These are phyloP conservation scores for Calidris pygmaea DNA, from an alignment of 2,113 vertebrate species.

Conservation along the genomic window DNA sequence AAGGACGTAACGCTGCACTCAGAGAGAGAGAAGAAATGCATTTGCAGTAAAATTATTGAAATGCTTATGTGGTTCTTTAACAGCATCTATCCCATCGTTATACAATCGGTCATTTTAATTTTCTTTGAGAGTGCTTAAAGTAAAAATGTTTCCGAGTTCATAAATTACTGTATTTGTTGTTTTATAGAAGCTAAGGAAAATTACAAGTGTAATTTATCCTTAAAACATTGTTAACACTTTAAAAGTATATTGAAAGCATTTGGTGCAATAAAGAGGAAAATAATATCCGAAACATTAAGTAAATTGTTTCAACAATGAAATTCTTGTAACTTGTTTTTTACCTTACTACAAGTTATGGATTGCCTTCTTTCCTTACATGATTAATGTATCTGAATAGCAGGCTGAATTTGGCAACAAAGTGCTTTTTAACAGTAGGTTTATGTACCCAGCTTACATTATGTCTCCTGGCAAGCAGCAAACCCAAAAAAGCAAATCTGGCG, in stretches of 20 bases:
- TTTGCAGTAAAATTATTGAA: neutral
- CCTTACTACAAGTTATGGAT: neutral
- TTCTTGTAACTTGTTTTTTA: neutral
- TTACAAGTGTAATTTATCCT: neutral
- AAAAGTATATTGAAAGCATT: neutral
- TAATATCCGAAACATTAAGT: neutral
- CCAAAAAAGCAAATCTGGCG: neutral
- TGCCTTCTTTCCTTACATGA: neutral
- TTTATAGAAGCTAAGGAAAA: neutral
- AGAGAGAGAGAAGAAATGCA: neutral
- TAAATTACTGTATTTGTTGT: neutral
- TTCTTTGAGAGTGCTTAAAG: neutral
- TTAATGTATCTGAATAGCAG: neutral
- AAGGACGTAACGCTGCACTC: neutral
- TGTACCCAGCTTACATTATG: neutral
- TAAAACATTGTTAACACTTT: constrained; percentile 19
- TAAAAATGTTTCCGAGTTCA: neutral
- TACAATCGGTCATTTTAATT: neutral
- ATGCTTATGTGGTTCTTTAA: neutral
- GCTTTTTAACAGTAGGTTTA: neutral
- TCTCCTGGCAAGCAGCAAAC: neutral
- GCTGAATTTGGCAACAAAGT: neutral
- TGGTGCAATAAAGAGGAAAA: neutral
- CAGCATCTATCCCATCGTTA: neutral
- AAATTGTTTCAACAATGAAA: neutral